These are phyloP conservation scores for Patella vulgata DNA, from an alignment of 1,140 invertebrate genomes.

Conservation along the genomic window DNA sequence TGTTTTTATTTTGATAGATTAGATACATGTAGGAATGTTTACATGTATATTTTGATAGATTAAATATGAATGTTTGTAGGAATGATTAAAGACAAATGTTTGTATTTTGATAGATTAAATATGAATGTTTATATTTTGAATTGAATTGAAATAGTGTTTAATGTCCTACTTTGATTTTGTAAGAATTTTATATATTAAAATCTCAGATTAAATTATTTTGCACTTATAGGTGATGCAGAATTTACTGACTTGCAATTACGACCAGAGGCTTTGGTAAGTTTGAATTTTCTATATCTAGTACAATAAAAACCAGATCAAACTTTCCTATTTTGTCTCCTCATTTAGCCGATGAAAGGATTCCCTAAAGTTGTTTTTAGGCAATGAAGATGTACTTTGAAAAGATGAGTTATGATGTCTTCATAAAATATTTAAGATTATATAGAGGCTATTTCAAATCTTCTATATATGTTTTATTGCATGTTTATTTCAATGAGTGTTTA, in stretches of 20 bases:
- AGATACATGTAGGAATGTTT: no score
- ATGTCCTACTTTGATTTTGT: no score
- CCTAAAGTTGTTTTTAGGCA: slow-evolving; percentile 2
- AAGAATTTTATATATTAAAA: no score
- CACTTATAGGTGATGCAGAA: slow-evolving; percentile 74
- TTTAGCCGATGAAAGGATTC: neutral
- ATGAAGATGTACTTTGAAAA: neutral
- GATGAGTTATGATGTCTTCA: neutral
- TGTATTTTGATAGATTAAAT: neutral
- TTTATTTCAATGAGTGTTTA: no score
- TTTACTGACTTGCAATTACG: slow-evolving; percentile 81
- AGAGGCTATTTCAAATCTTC: neutral
- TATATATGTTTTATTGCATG: slow-evolving; percentile 7
- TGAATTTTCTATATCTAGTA: slow-evolving; percentile 4
- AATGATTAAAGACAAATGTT: neutral
- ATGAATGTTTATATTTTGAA: no score
- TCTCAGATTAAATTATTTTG: no score
- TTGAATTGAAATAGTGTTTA: no score
- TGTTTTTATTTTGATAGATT: no score
- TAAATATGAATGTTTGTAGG: no score
- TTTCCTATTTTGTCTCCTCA: neutral
- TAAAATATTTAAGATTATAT: neutral
- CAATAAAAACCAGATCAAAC: neutral
- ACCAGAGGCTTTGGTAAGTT: slow-evolving; percentile 81
- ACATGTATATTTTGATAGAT: no score